Percentiles rank a stretch among this genome's conserved stretches.
Evolutionary conservation across 2,113 vertebrate genomes (phyloP).

Genomic region (Erythrocebus patas): DNA sequence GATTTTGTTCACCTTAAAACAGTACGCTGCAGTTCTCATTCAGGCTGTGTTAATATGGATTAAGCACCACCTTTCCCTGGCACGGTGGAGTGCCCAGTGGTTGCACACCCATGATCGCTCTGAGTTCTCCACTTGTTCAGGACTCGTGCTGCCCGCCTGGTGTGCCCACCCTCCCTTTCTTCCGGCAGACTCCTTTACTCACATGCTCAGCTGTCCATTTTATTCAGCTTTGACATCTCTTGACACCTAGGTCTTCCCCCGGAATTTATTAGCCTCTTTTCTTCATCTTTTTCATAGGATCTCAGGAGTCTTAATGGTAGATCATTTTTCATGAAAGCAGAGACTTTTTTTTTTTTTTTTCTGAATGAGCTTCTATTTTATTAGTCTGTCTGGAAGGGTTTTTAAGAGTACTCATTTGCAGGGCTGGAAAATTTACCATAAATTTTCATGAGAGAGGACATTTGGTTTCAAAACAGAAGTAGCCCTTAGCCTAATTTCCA

Average conservation of each 20-base stretch:
- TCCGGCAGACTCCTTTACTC: fast-evolving
- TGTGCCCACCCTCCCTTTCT: no score
- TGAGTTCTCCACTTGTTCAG: fast-evolving
- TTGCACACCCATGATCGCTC: fast-evolving
- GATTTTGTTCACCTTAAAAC: background rate
- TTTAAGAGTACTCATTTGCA: background rate
- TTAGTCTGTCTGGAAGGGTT: conserved; percentile 52
- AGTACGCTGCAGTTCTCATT: fast-evolving
- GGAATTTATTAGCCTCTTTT: background rate
- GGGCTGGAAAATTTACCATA: background rate
- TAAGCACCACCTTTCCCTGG: background rate
- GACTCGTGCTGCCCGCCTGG: fast-evolving
- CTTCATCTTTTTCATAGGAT: background rate
- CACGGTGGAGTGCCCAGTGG: fast-evolving
- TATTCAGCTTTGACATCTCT: background rate
- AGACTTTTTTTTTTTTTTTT: background rate
- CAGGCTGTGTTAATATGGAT: fast-evolving
- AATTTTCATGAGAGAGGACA: background rate
- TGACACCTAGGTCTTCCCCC: background rate
- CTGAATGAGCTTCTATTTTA: conserved; percentile 52
- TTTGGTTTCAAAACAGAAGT: background rate
- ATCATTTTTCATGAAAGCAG: conserved; percentile 46
- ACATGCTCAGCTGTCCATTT: background rate
- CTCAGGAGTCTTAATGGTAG: background rate
- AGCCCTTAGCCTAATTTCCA: fast-evolving